Percentiles rank a stretch among this genome's conserved stretches.
phyloP scores from a whole-genome alignment of 1,140 invertebrate species.

The Bombyx mori region ASM3026992v2 NC_085117.1:15930501-15931000 shows the following conservation, averaged over 20 bases:
- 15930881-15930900: too few relatives aligned
- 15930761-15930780: constrained; percentile 39
- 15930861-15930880: constrained; percentile 34
- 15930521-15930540: too few relatives aligned
- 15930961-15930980: too few relatives aligned
- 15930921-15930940: too few relatives aligned
- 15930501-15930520: too few relatives aligned
- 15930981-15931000: too few relatives aligned
- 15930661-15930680: constrained; percentile 61
- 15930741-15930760: constrained; percentile 28
- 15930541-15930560: too few relatives aligned
- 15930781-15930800: constrained; percentile 52
- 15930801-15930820: constrained; percentile 43
- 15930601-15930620: background rate
- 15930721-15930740: constrained; percentile 50
- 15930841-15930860: constrained; percentile 29
- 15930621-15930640: constrained; percentile 15
- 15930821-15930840: constrained; percentile 20
- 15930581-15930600: background rate
- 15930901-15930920: too few relatives aligned
- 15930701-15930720: constrained; percentile 53
- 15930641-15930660: constrained; percentile 55
- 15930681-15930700: constrained; percentile 32
- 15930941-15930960: too few relatives aligned
- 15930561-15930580: too few relatives aligned